These are phyloP conservation scores for Epistrophella euchroma DNA, from an alignment of 2,888 invertebrate genomes.

Conservation along the genomic window DNA sequence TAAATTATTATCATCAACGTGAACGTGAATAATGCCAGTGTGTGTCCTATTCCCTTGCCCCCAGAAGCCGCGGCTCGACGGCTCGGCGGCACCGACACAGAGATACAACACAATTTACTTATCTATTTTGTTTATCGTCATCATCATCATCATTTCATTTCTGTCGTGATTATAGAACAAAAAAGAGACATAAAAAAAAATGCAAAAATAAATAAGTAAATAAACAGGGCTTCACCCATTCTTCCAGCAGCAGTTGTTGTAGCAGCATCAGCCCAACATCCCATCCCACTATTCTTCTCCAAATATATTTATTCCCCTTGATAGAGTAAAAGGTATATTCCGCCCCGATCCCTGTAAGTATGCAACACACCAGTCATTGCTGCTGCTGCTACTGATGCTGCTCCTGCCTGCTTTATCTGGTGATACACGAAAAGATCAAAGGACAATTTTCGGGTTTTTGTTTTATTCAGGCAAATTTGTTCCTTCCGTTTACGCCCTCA, in stretches of 20 bases:
- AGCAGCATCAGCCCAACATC: not conserved
- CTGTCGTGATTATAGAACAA: constrained; percentile 57
- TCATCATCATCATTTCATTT: constrained; percentile 47
- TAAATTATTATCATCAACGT: constrained; percentile 25
- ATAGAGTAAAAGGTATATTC: constrained; percentile 25
- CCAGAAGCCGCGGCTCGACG: not conserved
- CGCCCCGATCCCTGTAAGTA: not conserved
- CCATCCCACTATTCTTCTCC: constrained; percentile 46
- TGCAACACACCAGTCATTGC: constrained; percentile 10
- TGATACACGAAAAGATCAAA: constrained; percentile 66
- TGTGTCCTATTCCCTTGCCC: not conserved
- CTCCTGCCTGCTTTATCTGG: constrained; percentile 14
- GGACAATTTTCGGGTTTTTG: constrained; percentile 61
- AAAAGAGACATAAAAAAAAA: constrained; percentile 44
- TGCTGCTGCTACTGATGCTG: not conserved
- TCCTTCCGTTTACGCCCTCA: constrained; percentile 4
- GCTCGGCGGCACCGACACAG: not conserved
- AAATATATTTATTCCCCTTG: constrained; percentile 69
- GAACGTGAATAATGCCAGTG: constrained; percentile 1
- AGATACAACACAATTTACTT: constrained; percentile 47
- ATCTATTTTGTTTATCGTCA: constrained; percentile 64
- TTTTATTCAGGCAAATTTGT: constrained; percentile 53
- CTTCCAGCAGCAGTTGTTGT: not conserved
- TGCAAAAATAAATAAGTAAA: constrained; percentile 61
- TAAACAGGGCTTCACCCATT: constrained; percentile 50